phyloP scores from a whole-genome alignment of 2,888 invertebrate genomes.

The Axea sp. region DNA sequence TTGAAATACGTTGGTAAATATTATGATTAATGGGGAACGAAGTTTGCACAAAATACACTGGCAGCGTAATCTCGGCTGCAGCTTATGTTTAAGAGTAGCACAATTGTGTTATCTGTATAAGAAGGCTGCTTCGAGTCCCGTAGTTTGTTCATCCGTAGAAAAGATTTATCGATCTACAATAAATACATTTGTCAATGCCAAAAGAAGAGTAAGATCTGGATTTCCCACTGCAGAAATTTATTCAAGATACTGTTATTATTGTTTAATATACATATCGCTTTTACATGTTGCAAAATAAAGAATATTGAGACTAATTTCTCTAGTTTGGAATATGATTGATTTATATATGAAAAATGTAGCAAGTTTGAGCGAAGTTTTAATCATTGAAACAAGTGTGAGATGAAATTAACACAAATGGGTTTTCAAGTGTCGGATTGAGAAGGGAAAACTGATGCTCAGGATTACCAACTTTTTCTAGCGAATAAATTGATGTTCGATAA shows the following conservation, averaged over 20 bases:
- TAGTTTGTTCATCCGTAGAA: too few species aligned
- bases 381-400: background rate
- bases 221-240: background rate
- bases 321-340: conserved; percentile 5
- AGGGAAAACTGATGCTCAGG: conserved; percentile 13
- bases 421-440: conserved; percentile 16
- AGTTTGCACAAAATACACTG: conserved; percentile 35
- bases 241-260: background rate
- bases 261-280: background rate
- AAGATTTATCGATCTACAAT: conserved; percentile 45
- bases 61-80: conserved; percentile 25
- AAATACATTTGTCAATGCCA: conserved; percentile 40
- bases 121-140: conserved; percentile 15
- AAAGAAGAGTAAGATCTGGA: background rate
- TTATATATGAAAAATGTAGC: conserved; percentile 5
- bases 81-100: conserved; percentile 37
- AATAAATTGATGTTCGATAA: conserved; percentile 39
- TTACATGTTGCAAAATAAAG: background rate
- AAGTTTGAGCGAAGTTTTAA: conserved; percentile 19
- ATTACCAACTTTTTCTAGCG: conserved; percentile 24
- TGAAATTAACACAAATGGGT: conserved; percentile 32
- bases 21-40: conserved; percentile 51
- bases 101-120: conserved; percentile 33
- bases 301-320: conserved; percentile 5
- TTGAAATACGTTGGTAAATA: conserved; percentile 52